phyloP scores from a whole-genome alignment of 2,797 vertebrate genomes.

The Muscicapa comitata region DNA sequence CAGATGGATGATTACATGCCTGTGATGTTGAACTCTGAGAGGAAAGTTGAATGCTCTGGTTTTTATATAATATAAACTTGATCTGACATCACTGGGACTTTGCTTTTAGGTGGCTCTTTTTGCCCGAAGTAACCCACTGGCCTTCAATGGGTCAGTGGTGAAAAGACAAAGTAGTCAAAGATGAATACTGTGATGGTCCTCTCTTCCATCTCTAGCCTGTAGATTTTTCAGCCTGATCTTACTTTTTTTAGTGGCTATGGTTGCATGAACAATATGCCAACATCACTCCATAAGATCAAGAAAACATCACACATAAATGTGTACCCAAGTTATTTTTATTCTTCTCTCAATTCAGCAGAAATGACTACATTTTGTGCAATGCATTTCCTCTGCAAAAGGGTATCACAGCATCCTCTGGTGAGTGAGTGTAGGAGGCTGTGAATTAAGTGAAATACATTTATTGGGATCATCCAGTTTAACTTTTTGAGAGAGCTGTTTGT shows the following conservation, averaged over 20 bases:
- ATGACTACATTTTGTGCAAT: background rate
- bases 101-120: background rate
- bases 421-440: background rate
- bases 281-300: background rate
- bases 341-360: slow-evolving; percentile 4
- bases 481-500: background rate
- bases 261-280: background rate
- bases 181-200: background rate
- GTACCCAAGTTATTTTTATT: background rate
- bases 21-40: background rate
- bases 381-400: background rate
- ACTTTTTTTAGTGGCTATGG: background rate
- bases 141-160: background rate
- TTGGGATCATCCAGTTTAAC: background rate
- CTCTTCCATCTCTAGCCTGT: background rate
- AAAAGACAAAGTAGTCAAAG: background rate
- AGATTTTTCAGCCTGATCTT: background rate
- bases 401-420: background rate
- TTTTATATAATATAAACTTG: background rate
- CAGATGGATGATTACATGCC: background rate
- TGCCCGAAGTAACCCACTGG: background rate
- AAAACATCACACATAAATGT: background rate
- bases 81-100: background rate
- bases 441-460: background rate
- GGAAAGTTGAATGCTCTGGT: background rate